Evolutionary conservation across 2,113 vertebrate species (phyloP).

Genomic region (Naja naja): DNA sequence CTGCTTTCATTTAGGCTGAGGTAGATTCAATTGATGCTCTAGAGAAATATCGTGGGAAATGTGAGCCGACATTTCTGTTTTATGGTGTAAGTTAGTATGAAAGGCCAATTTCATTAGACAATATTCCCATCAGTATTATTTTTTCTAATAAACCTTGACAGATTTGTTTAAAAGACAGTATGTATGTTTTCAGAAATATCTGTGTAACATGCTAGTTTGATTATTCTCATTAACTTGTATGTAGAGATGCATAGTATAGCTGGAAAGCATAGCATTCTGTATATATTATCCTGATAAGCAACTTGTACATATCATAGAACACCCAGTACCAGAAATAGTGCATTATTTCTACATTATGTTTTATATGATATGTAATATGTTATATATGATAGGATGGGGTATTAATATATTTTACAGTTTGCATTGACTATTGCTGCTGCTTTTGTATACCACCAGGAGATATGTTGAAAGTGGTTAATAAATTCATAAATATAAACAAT

Average conservation of each 20-base stretch:
- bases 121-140: background rate
- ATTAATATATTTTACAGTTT: background rate
- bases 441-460: background rate
- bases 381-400: too few species aligned
- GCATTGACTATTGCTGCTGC: background rate
- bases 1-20: slow-evolving; percentile 78
- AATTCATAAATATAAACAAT: background rate
- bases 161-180: background rate
- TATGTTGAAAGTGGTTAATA: background rate
- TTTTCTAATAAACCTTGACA: background rate
- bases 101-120: background rate
- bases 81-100: slow-evolving; percentile 78
- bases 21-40: slow-evolving; percentile 84
- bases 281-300: background rate
- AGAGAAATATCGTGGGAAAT: slow-evolving; percentile 84
- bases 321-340: background rate
- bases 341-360: background rate
- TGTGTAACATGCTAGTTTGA: background rate
- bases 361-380: background rate
- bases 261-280: background rate
- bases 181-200: background rate
- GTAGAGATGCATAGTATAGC: background rate
- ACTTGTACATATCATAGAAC: background rate
- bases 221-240: background rate
- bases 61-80: slow-evolving; percentile 91